A percentile compares a stretch with the other conserved stretches of the same genome.
phyloP scores from a whole-genome alignment of 2,888 invertebrate genomes.

The Aelia acuminata region DNA sequence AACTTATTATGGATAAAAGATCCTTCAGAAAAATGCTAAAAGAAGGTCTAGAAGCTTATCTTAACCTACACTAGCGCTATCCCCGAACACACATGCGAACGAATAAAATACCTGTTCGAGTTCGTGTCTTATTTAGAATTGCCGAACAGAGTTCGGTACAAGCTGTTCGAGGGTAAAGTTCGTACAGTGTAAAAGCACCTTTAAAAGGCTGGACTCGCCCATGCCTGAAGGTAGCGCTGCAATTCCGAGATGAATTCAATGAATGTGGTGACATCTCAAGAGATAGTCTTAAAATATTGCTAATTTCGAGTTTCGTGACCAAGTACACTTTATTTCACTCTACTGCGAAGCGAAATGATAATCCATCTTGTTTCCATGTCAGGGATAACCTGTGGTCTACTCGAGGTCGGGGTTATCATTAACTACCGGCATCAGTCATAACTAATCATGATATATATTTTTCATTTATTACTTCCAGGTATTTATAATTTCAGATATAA shows the following conservation, averaged over 20 bases:
- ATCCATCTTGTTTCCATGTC: conserved; percentile 41
- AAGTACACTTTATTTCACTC: not conserved
- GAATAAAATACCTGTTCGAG: too few relatives aligned
- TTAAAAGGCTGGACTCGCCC: too few relatives aligned
- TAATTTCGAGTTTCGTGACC: conserved; percentile 13
- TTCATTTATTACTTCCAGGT: not conserved
- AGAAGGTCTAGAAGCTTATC: too few relatives aligned
- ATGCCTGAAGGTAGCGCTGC: too few relatives aligned
- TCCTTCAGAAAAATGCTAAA: too few relatives aligned
- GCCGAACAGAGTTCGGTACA: too few relatives aligned
- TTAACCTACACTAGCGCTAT: too few relatives aligned
- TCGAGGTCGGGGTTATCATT: not conserved
- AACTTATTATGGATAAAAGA: too few relatives aligned
- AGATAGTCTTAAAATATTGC: conserved; percentile 2
- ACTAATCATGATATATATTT: not conserved
- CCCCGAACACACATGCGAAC: too few relatives aligned
- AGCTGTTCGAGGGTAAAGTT: too few relatives aligned
- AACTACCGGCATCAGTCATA: not conserved
- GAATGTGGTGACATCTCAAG: not conserved
- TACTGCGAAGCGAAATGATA: not conserved
- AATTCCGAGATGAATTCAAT: not conserved
- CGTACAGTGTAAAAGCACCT: too few relatives aligned
- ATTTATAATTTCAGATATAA: not conserved
- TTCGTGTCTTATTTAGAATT: too few relatives aligned
- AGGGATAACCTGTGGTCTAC: conserved; percentile 13